A percentile compares a stretch with the other conserved stretches of the same genome.
Conservation (phyloP, 2,888 invertebrate species). For the Aethes cnicana region DNA sequence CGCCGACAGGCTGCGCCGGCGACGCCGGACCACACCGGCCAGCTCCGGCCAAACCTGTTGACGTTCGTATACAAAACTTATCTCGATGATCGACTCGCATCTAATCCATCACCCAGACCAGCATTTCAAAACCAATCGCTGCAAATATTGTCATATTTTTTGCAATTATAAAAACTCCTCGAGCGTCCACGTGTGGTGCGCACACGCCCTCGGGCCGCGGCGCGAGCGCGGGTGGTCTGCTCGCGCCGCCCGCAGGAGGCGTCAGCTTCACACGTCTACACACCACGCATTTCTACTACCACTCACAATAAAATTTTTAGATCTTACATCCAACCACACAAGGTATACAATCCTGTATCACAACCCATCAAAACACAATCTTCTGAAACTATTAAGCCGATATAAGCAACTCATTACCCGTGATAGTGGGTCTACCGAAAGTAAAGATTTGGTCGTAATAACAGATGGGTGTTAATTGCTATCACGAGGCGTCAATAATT, state of each 20-base stretch:
- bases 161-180: constrained; percentile 41
- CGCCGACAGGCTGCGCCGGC: constrained; percentile 68
- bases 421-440: constrained; percentile 66
- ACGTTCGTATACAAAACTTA: constrained; percentile 52
- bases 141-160: constrained; percentile 20
- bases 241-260: constrained; percentile 64
- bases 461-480: constrained; percentile 81
- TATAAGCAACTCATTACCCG: constrained; percentile 59
- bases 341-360: constrained; percentile 47
- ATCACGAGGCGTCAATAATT: constrained; percentile 78
- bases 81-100: constrained; percentile 13
- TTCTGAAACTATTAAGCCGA: constrained; percentile 43
- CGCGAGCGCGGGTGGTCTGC: constrained; percentile 74
- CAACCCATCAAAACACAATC: constrained; percentile 40
- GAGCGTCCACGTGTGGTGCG: constrained; percentile 53
- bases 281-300: constrained; percentile 50
- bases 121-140: not conserved
- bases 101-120: not conserved
- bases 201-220: constrained; percentile 55
- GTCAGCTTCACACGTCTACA: constrained; percentile 72
- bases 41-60: constrained; percentile 64
- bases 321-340: constrained; percentile 45
- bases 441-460: constrained; percentile 72
- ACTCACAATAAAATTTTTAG: constrained; percentile 32
- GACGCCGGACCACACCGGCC: constrained; percentile 71